A percentile compares a stretch with the other conserved stretches of the same genome.
phyloP scores from a whole-genome alignment of 2,113 vertebrate genomes.

The Amblyornis subalaris region DNA sequence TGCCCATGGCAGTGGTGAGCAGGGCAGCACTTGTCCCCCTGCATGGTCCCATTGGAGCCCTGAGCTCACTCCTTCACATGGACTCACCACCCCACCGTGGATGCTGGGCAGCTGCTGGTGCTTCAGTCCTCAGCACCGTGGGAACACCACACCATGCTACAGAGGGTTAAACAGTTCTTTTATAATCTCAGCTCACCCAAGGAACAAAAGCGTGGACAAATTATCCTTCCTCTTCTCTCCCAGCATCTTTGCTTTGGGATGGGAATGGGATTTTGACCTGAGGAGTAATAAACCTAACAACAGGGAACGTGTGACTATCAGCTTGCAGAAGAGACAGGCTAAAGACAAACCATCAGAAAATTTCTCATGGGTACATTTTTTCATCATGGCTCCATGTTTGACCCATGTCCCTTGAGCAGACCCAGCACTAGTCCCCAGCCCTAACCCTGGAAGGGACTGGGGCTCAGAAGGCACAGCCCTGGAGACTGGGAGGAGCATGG shows the following conservation, averaged over 20 bases:
- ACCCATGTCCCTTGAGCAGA: not conserved
- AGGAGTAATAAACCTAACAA: not conserved
- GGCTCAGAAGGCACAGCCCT: not conserved
- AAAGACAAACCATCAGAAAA: not conserved
- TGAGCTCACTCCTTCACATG: rapidly evolving
- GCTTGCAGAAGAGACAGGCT: not conserved
- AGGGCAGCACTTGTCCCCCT: not conserved
- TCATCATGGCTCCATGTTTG: not conserved
- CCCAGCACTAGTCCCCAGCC: rapidly evolving
- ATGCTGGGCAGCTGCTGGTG: not conserved
- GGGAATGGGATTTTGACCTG: not conserved
- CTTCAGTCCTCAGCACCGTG: not conserved
- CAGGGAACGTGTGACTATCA: not conserved
- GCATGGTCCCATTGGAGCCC: rapidly evolving
- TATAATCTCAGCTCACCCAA: not conserved
- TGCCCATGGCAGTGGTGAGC: not conserved
- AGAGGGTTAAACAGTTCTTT: not conserved
- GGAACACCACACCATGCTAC: not conserved
- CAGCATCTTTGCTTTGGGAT: not conserved
- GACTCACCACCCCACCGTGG: not conserved
- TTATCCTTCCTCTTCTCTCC: not conserved
- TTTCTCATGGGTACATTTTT: not conserved
- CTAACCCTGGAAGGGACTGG: not conserved
- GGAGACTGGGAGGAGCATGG: not conserved
- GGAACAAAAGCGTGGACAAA: not conserved